Conservation (phyloP, 2,113 vertebrate species). For the Pteropus alecto region DNA sequence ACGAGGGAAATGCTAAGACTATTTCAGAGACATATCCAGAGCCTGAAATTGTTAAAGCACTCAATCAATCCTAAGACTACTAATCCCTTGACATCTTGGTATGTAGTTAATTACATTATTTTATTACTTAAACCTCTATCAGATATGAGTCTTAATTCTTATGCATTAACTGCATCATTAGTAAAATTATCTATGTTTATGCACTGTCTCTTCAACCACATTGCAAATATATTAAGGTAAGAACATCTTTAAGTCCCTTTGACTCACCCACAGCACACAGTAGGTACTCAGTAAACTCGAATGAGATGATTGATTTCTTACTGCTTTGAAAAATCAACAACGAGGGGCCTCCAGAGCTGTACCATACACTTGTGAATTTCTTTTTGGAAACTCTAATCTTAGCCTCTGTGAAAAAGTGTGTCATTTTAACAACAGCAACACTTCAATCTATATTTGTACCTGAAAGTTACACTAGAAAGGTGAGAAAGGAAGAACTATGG, state of each 20-base stretch:
- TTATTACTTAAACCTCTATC: not conserved
- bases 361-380: slow-evolving; percentile 38
- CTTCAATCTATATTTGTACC: slow-evolving; percentile 81
- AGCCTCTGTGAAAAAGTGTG: slow-evolving; percentile 73
- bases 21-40: not conserved
- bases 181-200: not conserved
- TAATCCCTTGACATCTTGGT: not conserved
- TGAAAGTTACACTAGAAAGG: slow-evolving; percentile 78
- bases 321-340: not conserved
- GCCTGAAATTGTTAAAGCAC: not conserved
- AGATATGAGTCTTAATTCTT: not conserved
- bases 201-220: not conserved
- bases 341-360: not conserved
- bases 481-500: slow-evolving; percentile 76
- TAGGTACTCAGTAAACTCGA: not conserved
- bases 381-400: slow-evolving; percentile 70
- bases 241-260: not conserved
- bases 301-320: not conserved
- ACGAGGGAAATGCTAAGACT: not conserved
- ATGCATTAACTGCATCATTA: not conserved
- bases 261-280: not conserved
- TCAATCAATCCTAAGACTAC: not conserved
- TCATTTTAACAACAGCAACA: slow-evolving; percentile 80
- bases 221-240: not conserved
- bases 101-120: not conserved